Base-by-base conservation (phyloP, 30 jellyfish, hydroid and myxozoan genomes). In the Pelagia noctiluca region DNA sequence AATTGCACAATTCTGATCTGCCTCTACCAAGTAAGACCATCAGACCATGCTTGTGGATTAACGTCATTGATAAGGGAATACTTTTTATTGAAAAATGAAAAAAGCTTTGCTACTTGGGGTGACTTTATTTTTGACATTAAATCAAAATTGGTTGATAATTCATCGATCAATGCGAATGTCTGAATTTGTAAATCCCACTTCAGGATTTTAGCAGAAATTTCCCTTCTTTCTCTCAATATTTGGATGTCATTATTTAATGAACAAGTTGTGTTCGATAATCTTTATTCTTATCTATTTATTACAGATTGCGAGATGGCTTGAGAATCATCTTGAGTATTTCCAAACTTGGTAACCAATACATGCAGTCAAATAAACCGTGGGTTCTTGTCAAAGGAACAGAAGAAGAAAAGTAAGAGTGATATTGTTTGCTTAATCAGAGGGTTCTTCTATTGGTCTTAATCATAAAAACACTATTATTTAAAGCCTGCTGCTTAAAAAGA, bases 331-430 rank as follows among this genome's bases (percentile, higher is more conserved):
- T 95, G 25, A 75, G 80, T 47, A 89, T 95, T 24, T 84, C 97
- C 16, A 66, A 88, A 47, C 30, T 63, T 37, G 99, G 99, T n/a
- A 95, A 95, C 74, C 99, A 89, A 54, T 95, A 89, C 78, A 90
- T 95, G 78, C 99, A 95, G 75, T 86, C 86, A 10, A 61, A 71
- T 37, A 89, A 89, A 65, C 99, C 99, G 4, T 95, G 99, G 99
- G 94, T 89, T 3, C 88, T 95, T 13, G 93, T 89, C 47, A 95
- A 95, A 79, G 97, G 99, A 25, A 85, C 64, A 46, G 95, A 75
- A 29, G 78, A 85, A 73, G 98, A 95, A 18, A 85, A 73, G 99
- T 94, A 85, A 13, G 90, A 34, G 2, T 65, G 53, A 46, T 73
- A 4, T 2, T 84, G n/a, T 5, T 1, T 11, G 3, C 1, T 36